Evolutionary conservation across 2,888 invertebrate species (phyloP), one percentile per base, ranked within the genome.

Genomic region (Yponomeuta evonymella): DNA sequence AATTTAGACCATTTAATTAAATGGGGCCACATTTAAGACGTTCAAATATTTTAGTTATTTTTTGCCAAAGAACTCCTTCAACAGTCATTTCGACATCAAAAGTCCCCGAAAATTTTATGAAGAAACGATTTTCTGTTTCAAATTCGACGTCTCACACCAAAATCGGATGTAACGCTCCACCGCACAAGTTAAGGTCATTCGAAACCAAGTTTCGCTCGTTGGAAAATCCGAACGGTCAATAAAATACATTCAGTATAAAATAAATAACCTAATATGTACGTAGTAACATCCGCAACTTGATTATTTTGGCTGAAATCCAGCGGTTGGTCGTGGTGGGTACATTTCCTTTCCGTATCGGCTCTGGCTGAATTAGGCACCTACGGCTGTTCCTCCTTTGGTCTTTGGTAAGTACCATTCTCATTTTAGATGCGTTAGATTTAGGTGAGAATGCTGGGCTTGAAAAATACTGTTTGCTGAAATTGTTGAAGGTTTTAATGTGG

Each of bases 221-320:
- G 48, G 67, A 23, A 67, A 43, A 43, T 43, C 48, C 48, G 48
- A 67, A 67, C 48, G 48, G 43, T 48, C 67, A 67, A 67, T 67
- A 67, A 67, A 67, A 10, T 29, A 51, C 23, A 29, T 29, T 51
- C 1, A 30, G 68, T 80, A 85, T 80, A 80, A 81, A 85, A 83
- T 82, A 84, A 84, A 83, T 83, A 84, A 82, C 78, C 77, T 81
- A 81, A 79, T 78, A 82, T 75, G 81, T 81, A 82, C 75, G 81
- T 81, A 77, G 74, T 72, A 78, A 78, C 77, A 81, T 81, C 79
- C 83, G 80, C 84, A 81, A 82, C 81, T 82, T 81, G 86, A 88
- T 89, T 86, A 87, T 87, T 83, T 88, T 90, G 89, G 90, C 90
- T 73, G 71, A 72, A 75, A 77, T 84, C 90, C 89, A 90, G n/a